Evolutionary conservation across 2,113 vertebrate genomes (phyloP).

Genomic region (Bos indicus): DNA sequence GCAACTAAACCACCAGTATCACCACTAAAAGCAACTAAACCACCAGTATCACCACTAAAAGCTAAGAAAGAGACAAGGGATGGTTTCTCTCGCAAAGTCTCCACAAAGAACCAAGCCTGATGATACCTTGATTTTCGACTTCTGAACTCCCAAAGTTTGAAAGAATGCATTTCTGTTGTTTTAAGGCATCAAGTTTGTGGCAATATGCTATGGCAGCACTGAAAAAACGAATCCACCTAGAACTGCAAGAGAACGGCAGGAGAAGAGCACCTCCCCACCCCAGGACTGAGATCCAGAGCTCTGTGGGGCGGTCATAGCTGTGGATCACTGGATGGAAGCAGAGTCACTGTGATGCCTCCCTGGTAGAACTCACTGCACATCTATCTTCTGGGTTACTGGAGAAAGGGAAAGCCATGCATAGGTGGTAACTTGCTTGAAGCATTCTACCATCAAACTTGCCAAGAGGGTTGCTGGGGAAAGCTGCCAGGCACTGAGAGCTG

Average conservation of each 20-base stretch:
- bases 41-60: background rate
- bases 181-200: background rate
- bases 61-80: background rate
- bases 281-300: background rate
- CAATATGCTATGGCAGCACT: background rate
- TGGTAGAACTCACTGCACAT: background rate
- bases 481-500: fast-evolving
- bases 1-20: background rate
- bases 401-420: background rate
- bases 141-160: background rate
- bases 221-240: background rate
- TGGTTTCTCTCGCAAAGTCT: background rate
- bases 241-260: background rate
- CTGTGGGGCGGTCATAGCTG: background rate
- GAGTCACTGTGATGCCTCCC: background rate
- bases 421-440: background rate
- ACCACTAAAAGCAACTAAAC: background rate
- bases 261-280: background rate
- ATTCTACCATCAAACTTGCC: background rate
- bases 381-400: background rate
- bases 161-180: background rate
- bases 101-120: background rate
- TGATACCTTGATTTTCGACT: background rate
- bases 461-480: background rate
- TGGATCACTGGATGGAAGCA: background rate